Evolutionary conservation across 2,797 vertebrate species (phyloP), one percentile per base, ranked within the genome.

Genomic region (Sciurus vulgaris): DNA sequence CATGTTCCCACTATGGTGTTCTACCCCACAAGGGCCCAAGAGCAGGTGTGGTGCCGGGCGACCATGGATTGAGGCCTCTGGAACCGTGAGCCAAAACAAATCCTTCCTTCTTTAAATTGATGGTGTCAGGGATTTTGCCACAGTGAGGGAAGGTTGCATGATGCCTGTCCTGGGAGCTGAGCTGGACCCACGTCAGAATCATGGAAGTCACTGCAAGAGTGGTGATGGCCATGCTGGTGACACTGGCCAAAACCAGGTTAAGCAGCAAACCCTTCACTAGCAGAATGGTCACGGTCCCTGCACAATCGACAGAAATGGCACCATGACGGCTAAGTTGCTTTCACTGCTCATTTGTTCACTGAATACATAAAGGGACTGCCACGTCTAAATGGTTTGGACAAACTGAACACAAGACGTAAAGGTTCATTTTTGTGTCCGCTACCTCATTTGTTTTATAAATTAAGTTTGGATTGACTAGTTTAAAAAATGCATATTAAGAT

Each of bases 361-460:
- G 41, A 86, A 70, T 69, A 90, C 83, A 4, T 76, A 83, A 91
- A 22, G 63, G 12, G 9, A 35, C 54, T 10, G 0, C 3, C 54
- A 14, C 59, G 18, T 67, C 56, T 72, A 61, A 93, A 89, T 9
- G 8, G 13, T 92, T 72, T 38, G 22, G 41, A 54, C 20, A 61
- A 49, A 44, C 20, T 15, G 49, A 77, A 54, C 4, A 18, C 63
- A 33, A 20, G 30, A 44, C 61, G 47, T 3, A 30, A 85, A 67
- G 20, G 28, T 26, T 20, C 18, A 11, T 67, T 8, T 92, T 63
- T 74, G 74, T 24, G 24, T 24, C 12, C 84, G 41, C 63, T 24
- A 61, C 6, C 18, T 82, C 9, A 54, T 72, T 93, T 96, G 14
- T 83, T 95, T 63, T 26, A 73, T 47, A 67, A 33, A 76, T 56